Base-by-base conservation (phyloP, 1,140 invertebrate genomes). In the Meloidogyne hapla region DNA sequence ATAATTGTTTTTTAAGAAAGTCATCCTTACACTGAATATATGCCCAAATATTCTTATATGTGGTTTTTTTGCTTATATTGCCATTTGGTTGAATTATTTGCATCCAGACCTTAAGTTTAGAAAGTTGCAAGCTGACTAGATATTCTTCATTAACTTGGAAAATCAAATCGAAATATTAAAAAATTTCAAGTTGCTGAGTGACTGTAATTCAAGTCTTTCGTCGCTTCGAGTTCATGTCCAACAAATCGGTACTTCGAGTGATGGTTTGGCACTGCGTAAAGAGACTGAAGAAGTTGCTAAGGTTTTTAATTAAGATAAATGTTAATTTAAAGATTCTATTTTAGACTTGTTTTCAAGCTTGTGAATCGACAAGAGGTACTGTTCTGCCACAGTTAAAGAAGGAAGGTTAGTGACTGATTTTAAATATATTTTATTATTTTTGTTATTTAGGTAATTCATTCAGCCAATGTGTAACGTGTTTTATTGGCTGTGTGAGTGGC, bases 401-500 rank as follows among this genome's bases (percentile, higher is more conserved):
- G 33, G 84, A 86, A 81, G 84, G 84, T 81, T 13, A 69, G 69
- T 33, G 10, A 10, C 4, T 38, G n/a, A n/a, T 75, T 33, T 21
- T 21, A 0, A 71, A 74, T 42, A 18, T 42, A 74, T 45, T 12
- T 23, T 4, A 26, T 28, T 74, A 23, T n/a, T 61, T 23, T 40
- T 15, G 2, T 76, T 45, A 33, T n/a, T 73, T 45, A 69, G 80
- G 80, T 12, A 64, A 65, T 26, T 79, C 79, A 26, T 80, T 80
- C 42, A 83, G 81, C n/a, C 72, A 79, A 45, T 76, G 80, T 64
- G 83, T 81, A 26, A 74, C 78, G 25, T 77, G 83, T 71, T 87
- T 87, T 74, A 86, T 86, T 56, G 85, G 84, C 9, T 87, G 86
- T 69, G 85, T 87, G 18, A 69, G 74, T 62, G 81, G 81, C 5